Base-by-base conservation (phyloP, 2,797 vertebrate species). In the Podarcis lilfordi region DNA sequence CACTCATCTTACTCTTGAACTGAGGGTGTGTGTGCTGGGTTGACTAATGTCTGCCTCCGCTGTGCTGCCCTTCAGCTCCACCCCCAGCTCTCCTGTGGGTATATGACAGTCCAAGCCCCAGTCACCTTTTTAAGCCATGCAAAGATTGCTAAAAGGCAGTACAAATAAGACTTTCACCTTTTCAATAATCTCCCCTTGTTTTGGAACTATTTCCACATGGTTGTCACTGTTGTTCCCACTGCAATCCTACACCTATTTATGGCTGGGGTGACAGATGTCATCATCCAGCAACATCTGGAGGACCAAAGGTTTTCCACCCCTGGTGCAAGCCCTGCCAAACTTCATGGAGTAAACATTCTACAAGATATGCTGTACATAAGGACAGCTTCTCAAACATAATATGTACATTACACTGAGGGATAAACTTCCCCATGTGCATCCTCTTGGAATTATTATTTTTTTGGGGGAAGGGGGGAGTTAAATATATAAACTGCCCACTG, bases 151-250 rank as follows among this genome's bases (percentile, higher is more conserved):
- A 43, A 59, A 78, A 50, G 29, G 32, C 23, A 75, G 45, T 29
- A 3, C 45, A 32, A 50, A 25, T 35, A 55, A 59, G 9, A 66
- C 11, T 64, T 43, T 43, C 27, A 27, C 15, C 25, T 81, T 82
- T 68, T 40, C 55, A 4, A 29, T 69, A 40, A 21, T 2, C 40
- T 4, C 21, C 37, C 40, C 21, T 71, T 15, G 27, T 19, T 0
- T 0, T 37, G 5, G 1, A n/a, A 71, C 29, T 64, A 88, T 4
- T 0, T 2, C 27, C 15, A 1, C 21, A 1, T 1, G n/a, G n/a
- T 23, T 61, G n/a, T 23, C 21, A 25, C 8, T 9, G 66, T 15
- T n/a, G 7, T 29, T 40, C 43, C 43, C 3, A n/a, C 27, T 59
- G 17, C 32, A 82, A 15, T 81, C 5, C 80, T 66, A 40, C 8